phyloP scores from a whole-genome alignment of 1,140 invertebrate species.

The Magallana gigas region DNA sequence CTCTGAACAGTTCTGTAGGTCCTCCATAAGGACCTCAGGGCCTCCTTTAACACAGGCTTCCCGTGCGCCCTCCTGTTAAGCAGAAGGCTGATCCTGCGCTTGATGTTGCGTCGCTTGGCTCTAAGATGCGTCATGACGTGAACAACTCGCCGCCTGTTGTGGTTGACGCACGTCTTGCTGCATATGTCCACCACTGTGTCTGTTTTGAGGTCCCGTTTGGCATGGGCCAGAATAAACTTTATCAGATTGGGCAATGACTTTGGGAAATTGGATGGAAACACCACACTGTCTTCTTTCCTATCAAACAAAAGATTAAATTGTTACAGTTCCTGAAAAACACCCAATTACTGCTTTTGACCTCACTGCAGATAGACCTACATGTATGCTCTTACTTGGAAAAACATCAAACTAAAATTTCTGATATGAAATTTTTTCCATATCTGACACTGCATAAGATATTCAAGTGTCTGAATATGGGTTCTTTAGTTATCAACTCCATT shows the following conservation, averaged over 20 bases:
- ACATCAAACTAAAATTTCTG: no score
- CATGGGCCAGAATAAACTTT: conserved; percentile 84
- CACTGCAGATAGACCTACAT: no score
- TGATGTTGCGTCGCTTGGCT: conserved; percentile 27
- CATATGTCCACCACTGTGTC: conserved; percentile 65
- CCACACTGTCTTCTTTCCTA: conserved; percentile 87
- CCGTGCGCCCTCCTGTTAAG: background rate
- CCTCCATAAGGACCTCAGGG: background rate
- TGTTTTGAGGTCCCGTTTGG: conserved; percentile 61
- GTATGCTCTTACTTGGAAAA: no score
- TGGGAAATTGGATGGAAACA: conserved; percentile 84
- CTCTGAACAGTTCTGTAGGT: background rate
- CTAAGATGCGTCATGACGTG: background rate
- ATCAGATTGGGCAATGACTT: conserved; percentile 86
- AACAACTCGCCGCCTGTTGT: conserved; percentile 56
- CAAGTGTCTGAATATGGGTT: no score
- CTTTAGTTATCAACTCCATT: no score
- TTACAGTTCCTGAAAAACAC: background rate
- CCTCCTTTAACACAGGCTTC: background rate
- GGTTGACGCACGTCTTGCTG: conserved; percentile 59
- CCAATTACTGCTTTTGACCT: no score
- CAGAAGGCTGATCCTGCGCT: background rate
- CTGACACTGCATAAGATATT: no score
- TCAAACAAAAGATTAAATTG: conserved; percentile 42
- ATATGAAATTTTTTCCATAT: no score